A percentile compares a stretch with the other conserved stretches of the same genome.
These are phyloP conservation scores for Phrixothrix hirtus DNA, from an alignment of 2,888 invertebrate genomes.

Conservation along the genomic window DNA sequence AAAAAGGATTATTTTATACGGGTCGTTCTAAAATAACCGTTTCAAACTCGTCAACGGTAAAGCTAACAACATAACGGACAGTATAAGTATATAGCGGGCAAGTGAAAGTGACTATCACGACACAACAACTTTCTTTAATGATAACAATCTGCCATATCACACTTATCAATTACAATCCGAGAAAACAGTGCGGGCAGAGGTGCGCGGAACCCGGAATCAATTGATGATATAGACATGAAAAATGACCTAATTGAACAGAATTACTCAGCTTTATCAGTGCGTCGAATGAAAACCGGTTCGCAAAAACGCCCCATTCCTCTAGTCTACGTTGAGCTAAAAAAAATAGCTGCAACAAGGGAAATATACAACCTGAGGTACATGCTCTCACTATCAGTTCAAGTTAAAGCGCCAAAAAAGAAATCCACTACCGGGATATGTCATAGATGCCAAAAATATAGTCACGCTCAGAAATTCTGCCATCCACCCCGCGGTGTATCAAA, in stretches of 20 bases:
- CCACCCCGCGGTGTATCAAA: slow-evolving; percentile 52
- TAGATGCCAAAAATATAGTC: slow-evolving; percentile 57
- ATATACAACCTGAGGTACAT: not conserved
- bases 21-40: no score
- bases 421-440: slow-evolving; percentile 52
- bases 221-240: not conserved
- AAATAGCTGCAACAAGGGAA: not conserved
- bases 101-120: no score
- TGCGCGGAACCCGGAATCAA: slow-evolving; percentile 3
- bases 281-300: not conserved
- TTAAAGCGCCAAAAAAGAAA: slow-evolving; percentile 11
- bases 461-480: slow-evolving; percentile 54
- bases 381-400: not conserved
- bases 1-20: no score
- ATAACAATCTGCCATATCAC: no score
- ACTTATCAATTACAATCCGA: slow-evolving; percentile 2
- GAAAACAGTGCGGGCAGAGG: not conserved
- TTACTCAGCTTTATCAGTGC: not conserved
- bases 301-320: not conserved
- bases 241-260: not conserved
- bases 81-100: no score
- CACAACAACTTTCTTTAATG: no score
- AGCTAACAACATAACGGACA: no score
- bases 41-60: no score
- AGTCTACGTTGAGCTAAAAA: not conserved